Conservation (phyloP, 2,113 vertebrate species). For the Phyllostomus hastatus region DNA sequence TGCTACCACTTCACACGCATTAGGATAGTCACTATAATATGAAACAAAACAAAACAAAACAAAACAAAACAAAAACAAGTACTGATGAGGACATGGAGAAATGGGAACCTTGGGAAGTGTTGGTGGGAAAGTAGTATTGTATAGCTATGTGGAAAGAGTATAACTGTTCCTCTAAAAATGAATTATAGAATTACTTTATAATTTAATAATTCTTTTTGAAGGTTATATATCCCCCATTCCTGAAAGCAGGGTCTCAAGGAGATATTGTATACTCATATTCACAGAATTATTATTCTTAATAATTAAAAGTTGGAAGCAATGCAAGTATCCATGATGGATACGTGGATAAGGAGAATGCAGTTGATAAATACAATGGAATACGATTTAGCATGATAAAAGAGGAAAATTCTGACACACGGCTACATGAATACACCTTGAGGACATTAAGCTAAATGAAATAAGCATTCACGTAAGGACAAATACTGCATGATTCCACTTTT, state of each 20-base stretch:
- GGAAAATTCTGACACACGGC: neutral
- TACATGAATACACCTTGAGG: neutral
- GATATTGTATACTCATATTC: neutral
- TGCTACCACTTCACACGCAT: neutral
- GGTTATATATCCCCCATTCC: neutral
- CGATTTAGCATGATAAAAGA: neutral
- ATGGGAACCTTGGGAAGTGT: neutral
- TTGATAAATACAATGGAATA: neutral
- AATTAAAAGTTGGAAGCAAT: neutral
- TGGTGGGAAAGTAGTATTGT: neutral
- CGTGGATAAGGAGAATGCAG: neutral
- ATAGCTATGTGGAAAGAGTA: neutral
- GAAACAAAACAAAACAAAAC: neutral
- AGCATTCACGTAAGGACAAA: neutral
- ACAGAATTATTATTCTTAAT: neutral
- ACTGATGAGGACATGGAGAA: neutral
- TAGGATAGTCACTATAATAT: neutral
- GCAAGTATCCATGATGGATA: neutral
- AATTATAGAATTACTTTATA: neutral
- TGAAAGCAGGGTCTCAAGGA: neutral
- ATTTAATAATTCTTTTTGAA: neutral
- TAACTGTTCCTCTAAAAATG: neutral
- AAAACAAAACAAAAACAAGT: neutral
- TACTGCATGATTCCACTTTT: neutral
- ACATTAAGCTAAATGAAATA: neutral